phyloP scores from a whole-genome alignment of 2,797 vertebrate species.

The Caiman crocodilus region DNA sequence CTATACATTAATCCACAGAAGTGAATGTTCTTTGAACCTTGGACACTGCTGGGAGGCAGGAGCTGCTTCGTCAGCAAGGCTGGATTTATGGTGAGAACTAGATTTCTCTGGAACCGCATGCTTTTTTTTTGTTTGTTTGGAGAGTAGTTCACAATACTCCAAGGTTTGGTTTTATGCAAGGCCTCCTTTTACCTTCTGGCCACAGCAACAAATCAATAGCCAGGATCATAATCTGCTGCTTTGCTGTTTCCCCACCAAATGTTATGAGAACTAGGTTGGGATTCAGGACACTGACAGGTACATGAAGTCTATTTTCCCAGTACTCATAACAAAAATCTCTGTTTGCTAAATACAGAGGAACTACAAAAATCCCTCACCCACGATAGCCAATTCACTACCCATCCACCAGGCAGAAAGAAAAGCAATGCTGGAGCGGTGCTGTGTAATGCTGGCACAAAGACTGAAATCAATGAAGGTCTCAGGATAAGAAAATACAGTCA shows the following conservation, averaged over 20 bases:
- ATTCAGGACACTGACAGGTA: not conserved
- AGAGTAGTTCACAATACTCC: not conserved
- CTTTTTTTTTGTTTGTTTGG: not conserved
- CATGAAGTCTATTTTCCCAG: not conserved
- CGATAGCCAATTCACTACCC: not conserved
- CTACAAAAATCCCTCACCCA: conserved; percentile 7
- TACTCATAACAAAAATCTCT: not conserved
- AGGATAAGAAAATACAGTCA: not conserved
- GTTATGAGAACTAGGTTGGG: conserved; percentile 43
- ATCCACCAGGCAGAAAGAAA: conserved; percentile 15
- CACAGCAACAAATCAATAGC: conserved; percentile 31
- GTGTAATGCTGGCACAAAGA: conserved; percentile 9
- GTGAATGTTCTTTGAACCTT: conserved; percentile 60
- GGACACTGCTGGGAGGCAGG: conserved; percentile 50
- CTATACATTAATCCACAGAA: conserved; percentile 54
- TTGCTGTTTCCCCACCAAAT: conserved; percentile 20
- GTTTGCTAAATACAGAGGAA: conserved; percentile 34
- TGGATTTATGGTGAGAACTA: conserved; percentile 52
- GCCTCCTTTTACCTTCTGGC: conserved; percentile 32
- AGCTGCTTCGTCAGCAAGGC: conserved; percentile 61
- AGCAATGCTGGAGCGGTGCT: conserved; percentile 38
- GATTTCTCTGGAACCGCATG: conserved; percentile 32
- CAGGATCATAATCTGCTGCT: not conserved
- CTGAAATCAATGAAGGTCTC: not conserved
- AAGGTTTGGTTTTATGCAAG: conserved; percentile 35